Conservation (phyloP, 2,113 vertebrate genomes). For the Hassar affinis region DNA sequence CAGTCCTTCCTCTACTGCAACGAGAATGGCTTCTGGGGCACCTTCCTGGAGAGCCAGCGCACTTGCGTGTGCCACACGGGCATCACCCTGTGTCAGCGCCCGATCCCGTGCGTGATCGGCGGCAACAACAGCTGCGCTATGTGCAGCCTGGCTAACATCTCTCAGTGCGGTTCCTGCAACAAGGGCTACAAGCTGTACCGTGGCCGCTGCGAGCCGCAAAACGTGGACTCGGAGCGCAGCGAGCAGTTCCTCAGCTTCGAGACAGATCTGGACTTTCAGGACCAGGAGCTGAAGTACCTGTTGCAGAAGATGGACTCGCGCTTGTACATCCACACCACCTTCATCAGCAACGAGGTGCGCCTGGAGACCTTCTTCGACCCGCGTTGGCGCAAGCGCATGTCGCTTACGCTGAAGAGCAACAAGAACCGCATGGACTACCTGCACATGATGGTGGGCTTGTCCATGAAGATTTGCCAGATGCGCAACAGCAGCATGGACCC, state of each 20-base stretch:
- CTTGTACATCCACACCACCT: conserved; percentile 95
- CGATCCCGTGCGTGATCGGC: conserved; percentile 94
- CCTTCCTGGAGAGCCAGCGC: conserved; percentile 94
- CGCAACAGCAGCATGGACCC: conserved; percentile 97
- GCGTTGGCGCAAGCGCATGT: conserved; percentile 98
- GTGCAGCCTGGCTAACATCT: conserved; percentile 99
- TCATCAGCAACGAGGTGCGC: conserved; percentile 98
- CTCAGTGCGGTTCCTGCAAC: conserved; percentile 98
- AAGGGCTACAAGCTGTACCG: conserved; percentile 98
- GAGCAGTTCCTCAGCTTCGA: conserved; percentile 99
- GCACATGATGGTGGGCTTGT: conserved; percentile 97
- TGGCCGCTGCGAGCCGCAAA: conserved; percentile 96
- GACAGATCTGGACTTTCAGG: conserved; percentile 98
- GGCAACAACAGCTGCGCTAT: conserved; percentile 99
- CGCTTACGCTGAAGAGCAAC: conserved; percentile 99
- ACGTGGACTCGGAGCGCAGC: conserved; percentile 96
- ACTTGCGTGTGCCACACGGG: conserved; percentile 95
- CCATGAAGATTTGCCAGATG: conserved; percentile 99
- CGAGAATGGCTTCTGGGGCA: conserved; percentile 98
- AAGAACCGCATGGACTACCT: conserved; percentile 99
- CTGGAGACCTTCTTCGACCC: conserved; percentile 98
- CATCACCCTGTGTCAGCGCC: conserved; percentile 91
- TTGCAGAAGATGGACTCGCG: conserved; percentile 98
- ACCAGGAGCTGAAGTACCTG: conserved; percentile 97
- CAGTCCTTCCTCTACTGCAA: conserved; percentile 99